Evolutionary conservation across 92 coral and sea anemone genomes (phyloP), one percentile per base, ranked within the genome.

Genomic region (Parazoanthus darwini): DNA sequence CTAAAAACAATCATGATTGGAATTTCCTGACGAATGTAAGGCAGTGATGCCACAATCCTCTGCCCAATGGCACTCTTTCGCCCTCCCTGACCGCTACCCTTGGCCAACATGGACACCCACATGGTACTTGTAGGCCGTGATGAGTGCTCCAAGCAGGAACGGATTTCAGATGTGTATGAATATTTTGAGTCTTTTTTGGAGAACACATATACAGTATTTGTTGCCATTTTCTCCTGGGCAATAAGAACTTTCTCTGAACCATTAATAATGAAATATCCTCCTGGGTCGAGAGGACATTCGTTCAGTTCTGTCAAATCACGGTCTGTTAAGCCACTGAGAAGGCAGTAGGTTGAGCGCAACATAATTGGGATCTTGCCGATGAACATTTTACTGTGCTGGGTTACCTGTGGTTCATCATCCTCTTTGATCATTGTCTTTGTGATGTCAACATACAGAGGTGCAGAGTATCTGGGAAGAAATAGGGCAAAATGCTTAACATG

Each of bases 21-120:
- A 44, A 97, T 95, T 88, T 97, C 99, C 90, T 97, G 99, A 42
- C 93, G 93, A 85, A 97, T 97, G 90, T 97, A 97, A 0, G 99
- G 99, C 70, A 97, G 78, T 63, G 99, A 92, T 3, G 97, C 99
- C 85, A 97, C 98, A 71, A 97, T 97, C 73, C 99, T 89, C 92
- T 97, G 99, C 33, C 99, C 99, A 86, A 97, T 97, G 35, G 99
- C 99, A 88, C 99, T 97, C 68, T 94, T 93, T 33, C 98, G 92
- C 3, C 99, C 99, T 46, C 99, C 98, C 54, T 91, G 93, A 43
- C 92, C 92, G 78, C 98, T 97, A 74, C 99, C 98, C 72, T 93
- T 95, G 13, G 99, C 94, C 54, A 97, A 86, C 98, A 97, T 97
- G 25, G 99, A 97, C n/a, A 97, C 99, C 99, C 99, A 97, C 99